Base-by-base conservation (phyloP, 2,888 invertebrate genomes). In the Macrosoma leucophasiata region DNA sequence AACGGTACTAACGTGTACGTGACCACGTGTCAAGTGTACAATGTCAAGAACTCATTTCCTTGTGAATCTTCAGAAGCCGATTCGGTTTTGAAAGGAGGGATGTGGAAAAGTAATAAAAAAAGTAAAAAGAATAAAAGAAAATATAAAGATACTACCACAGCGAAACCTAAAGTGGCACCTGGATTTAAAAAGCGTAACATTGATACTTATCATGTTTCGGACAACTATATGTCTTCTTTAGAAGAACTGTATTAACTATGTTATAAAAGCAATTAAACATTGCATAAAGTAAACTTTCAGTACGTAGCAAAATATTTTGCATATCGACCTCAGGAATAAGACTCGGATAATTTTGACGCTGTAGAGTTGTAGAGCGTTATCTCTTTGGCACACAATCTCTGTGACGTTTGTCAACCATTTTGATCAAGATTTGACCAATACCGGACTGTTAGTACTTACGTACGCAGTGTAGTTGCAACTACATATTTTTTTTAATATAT, bases 161-260 rank as follows among this genome's bases (percentile, higher is more conserved):
- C 3, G 30, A 44, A 3, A 35, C 29, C n/a, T 12, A 33, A 40
- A 26, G 37, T 37, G 26, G 34, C 44, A 4, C 44, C 57, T 4
- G 37, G 47, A 4, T 65, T 57, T 46, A 63, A 46, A 28, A 73
- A 71, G 48, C 56, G 66, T 10, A 59, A 72, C 29, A 45, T 58
- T 3, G 71, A 75, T 20, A 57, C 58, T 39, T 56, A 58, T 9
- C 60, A 70, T 30, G 42, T 64, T 25, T 51, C 62, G 4, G 75
- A 76, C 39, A 66, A 60, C 49, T 62, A 62, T 19, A 67, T 70
- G 64, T 52, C 67, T 1, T 76, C 76, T 2, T 54, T 72, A 39
- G 75, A 76, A 48, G 70, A 75, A 13, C 31, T 62, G 23, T 60
- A 55, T 28, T 52, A 36, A 43, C n/a, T n/a, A n/a, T n/a, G n/a